Evolutionary conservation across 2,888 invertebrate genomes (phyloP).

Genomic region (Coelogynopora nodosa): DNA sequence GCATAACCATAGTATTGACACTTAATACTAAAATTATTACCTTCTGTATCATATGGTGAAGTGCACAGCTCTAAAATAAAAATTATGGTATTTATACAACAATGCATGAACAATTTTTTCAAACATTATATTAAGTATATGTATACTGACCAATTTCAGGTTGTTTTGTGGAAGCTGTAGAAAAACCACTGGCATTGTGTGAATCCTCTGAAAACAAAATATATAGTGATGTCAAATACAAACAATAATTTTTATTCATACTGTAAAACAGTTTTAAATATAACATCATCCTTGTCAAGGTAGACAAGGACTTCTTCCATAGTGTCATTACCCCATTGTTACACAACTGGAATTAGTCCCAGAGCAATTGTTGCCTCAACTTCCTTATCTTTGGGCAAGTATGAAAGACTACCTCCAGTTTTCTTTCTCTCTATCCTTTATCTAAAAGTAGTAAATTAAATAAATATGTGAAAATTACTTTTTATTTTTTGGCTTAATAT

Average conservation of each 20-base stretch:
- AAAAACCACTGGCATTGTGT: not conserved
- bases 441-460: not conserved
- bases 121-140: not conserved
- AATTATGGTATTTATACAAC: not conserved
- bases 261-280: not conserved
- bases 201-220: not conserved
- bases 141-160: not conserved
- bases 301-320: not conserved
- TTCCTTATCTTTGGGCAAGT: not conserved
- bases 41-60: not conserved
- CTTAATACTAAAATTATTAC: not conserved
- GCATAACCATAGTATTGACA: no score
- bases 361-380: not conserved
- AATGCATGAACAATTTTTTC: not conserved
- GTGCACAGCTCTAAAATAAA: not conserved
- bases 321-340: not conserved
- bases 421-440: constrained; percentile 2
- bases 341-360: not conserved
- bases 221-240: not conserved
- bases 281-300: not conserved
- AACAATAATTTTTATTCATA: not conserved
- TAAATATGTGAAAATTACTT: not conserved
- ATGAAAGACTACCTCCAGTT: not conserved
- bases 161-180: not conserved
- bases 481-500: not conserved